Conservation (phyloP, 2,888 invertebrate species). For the Micoletzkya japonica region DNA sequence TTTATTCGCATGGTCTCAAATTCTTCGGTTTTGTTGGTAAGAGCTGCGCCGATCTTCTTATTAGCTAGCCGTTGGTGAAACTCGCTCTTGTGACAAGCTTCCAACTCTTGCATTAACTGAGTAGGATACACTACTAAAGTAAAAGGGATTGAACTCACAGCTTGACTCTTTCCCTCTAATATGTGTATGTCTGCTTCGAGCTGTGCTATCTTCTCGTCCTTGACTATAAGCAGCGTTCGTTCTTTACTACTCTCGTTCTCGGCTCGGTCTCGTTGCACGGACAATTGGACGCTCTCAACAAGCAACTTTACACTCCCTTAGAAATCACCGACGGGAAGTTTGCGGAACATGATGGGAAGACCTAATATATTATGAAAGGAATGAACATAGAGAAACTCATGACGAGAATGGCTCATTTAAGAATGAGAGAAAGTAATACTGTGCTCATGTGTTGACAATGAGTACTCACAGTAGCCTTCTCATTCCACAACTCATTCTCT, state of each 20-base stretch:
- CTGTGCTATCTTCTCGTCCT: conserved; percentile 14
- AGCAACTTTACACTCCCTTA: neutral
- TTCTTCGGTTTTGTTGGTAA: conserved; percentile 15
- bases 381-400: no score
- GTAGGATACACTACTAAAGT: neutral
- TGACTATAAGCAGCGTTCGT: conserved; percentile 1
- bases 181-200: conserved; percentile 6
- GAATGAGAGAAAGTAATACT: neutral
- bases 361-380: no score
- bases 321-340: no score
- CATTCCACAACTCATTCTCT: conserved; percentile 42
- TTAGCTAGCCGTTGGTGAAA: neutral
- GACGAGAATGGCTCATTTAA: neutral
- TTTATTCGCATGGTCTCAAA: conserved; percentile 2
- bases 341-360: no score
- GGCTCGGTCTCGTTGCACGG: conserved; percentile 35
- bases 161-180: conserved; percentile 2
- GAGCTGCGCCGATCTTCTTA: conserved; percentile 2
- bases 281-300: conserved; percentile 38
- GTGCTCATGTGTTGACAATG: neutral
- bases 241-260: conserved; percentile 34
- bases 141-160: neutral
- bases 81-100: conserved; percentile 3
- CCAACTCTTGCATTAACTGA: conserved; percentile 15
- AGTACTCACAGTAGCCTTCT: conserved; percentile 38